Evolutionary conservation across 2,113 vertebrate species (phyloP), one percentile per base, ranked within the genome.

Genomic region (Etheostoma spectabile): DNA sequence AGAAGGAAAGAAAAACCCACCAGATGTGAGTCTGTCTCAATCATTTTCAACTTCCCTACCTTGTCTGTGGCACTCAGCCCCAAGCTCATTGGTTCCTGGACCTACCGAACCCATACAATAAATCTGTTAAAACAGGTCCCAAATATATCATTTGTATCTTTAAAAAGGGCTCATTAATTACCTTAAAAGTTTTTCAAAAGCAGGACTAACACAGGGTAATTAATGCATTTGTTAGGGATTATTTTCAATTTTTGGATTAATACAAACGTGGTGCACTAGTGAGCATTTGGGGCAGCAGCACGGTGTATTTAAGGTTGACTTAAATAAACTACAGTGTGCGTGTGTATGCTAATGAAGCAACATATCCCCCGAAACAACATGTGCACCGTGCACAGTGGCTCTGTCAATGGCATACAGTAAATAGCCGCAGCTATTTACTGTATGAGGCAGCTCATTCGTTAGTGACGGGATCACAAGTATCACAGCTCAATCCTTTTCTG

Each of bases 381-480:
- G 22, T 22, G 48, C 10, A 19, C 64, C 33, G 55, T 38, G 52
- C 65, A 45, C 77, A 77, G 79, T 71, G 24, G 8, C 69, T 68
- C 67, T 56, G 63, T 64, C 53, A 52, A 35, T 22, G n/a, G 42
- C 21, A 38, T 51, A 1, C 30, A 30, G 30, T 30, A 30, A 30
- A 30, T 30, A 30, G 68, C 82, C 72, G 30, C 59, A 61, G 84
- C 70, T 82, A 38, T 83, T 82, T 51, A 42, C 38, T 42, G 38
- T 38, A 79, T 79, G 13, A 60, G 64, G 11, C 71, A 55, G 63
- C 74, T 81, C 74, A 51, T 87, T 89, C 82, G 87, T 92, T 87
- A 83, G 65, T 56, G 82, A 84, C 46, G 19, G 80, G 61, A 85
- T 66, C 69, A 62, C 60, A 57, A 83, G 81, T 18, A 77, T 86